These are phyloP conservation scores for Conops quadrifasciatus DNA, from an alignment of 2,888 invertebrate species.

Conservation along the genomic window DNA sequence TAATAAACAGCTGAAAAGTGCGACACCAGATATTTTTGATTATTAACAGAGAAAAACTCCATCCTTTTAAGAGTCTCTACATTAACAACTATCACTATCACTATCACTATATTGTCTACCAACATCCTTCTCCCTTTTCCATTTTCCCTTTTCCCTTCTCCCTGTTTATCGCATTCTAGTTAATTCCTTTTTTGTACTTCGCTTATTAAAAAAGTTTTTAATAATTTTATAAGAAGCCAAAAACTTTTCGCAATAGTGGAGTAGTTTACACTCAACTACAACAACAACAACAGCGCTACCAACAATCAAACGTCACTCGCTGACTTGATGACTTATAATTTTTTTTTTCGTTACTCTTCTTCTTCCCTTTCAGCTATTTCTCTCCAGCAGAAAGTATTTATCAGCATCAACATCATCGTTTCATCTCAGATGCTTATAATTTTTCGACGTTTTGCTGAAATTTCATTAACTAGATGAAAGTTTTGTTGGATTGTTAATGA, in stretches of 20 bases:
- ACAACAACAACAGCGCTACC: conserved; percentile 39
- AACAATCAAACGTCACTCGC: conserved; percentile 53
- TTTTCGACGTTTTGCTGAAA: conserved; percentile 60
- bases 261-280: conserved; percentile 52
- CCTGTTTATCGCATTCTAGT: neutral
- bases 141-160: neutral
- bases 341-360: neutral
- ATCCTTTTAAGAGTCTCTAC: no score
- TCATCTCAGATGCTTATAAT: conserved; percentile 20
- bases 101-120: no score
- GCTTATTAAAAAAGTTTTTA: conserved; percentile 61
- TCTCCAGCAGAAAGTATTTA: neutral
- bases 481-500: conserved; percentile 60
- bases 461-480: conserved; percentile 65
- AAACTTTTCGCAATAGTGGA: conserved; percentile 42
- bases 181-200: conserved; percentile 23
- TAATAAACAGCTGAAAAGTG: no score
- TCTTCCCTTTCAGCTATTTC: neutral
- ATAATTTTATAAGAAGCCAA: conserved; percentile 45
- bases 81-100: no score
- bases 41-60: no score
- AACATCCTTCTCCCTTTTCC: no score
- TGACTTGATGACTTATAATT: conserved; percentile 44
- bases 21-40: no score
- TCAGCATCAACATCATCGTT: conserved; percentile 42